Base-by-base conservation (phyloP, 2,113 vertebrate species). In the Tachuris rubrigastra region DNA sequence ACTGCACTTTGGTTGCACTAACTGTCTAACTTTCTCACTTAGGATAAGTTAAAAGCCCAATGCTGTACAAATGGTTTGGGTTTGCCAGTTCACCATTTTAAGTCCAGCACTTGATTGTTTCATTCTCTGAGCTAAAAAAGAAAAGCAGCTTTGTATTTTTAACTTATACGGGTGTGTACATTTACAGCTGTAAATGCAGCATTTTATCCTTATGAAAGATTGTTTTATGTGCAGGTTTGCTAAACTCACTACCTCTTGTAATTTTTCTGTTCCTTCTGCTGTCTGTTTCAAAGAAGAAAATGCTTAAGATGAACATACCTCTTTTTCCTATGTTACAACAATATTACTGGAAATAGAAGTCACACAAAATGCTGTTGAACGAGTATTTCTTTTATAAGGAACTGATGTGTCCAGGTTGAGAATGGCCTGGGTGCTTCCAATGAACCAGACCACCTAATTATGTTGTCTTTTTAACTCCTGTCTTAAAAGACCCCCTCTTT, bases 161-260 rank as follows among this genome's bases (percentile, higher is more conserved):
- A 93, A 95, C 90, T 83, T 67, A n/a, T 10, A 87, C 0, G 9
- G 84, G 63, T 91, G 78, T 87, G 60, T 74, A 76, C 73, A 53
- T 33, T 75, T 87, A 83, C 24, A 87, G 87, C 53, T 97, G 85
- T 91, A 87, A 96, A 92, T 44, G 46, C 80, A 90, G 49, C 37
- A 42, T 97, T 95, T 96, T 97, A 96, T 85, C 93, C 46, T 93
- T 82, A 85, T 17, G 76, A 78, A 90, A 88, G 52, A 46, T 90
- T 89, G 55, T 96, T 96, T 94, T 95, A 94, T 85, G 93, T 68
- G 75, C 78, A 52, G 56, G 28, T 92, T 94, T 96, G 90, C 93
- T 86, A 37, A 88, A 92, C 87, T 89, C 90, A 95, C 93, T 96
- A 93, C 93, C 93, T 95, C 90, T 81, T 93, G 78, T 93, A 86